Evolutionary conservation across 2,113 vertebrate species (phyloP).

Genomic region (Crotalus horridus): DNA sequence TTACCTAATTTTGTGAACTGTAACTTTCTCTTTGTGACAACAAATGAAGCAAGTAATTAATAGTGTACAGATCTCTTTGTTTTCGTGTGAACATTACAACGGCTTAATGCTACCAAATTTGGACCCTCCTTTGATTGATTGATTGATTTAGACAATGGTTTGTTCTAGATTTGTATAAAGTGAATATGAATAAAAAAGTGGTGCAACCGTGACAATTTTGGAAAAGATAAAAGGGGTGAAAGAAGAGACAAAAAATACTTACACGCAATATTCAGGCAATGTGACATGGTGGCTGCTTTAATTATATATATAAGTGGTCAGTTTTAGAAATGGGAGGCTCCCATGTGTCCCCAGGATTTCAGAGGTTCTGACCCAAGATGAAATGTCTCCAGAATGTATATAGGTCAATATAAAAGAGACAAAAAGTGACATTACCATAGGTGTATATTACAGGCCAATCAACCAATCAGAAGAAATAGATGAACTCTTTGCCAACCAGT

Average conservation of each 20-base stretch:
- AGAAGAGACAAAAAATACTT: not conserved
- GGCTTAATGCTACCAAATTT: not conserved
- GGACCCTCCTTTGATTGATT: not conserved
- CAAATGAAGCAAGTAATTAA: not conserved
- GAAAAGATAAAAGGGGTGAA: not conserved
- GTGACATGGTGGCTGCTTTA: not conserved
- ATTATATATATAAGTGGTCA: not conserved
- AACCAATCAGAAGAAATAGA: too few relatives aligned
- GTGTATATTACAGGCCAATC: too few relatives aligned
- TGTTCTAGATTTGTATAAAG: not conserved
- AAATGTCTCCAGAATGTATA: not conserved
- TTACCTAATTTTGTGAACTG: not conserved
- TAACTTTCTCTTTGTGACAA: not conserved
- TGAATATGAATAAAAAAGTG: not conserved
- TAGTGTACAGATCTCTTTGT: not conserved
- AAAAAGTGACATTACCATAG: too few relatives aligned
- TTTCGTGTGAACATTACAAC: not conserved
- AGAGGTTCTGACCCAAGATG: not conserved
- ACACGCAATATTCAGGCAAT: not conserved
- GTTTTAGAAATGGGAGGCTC: not conserved
- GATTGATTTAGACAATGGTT: not conserved
- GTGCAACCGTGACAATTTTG: not conserved
- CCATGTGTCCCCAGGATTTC: not conserved
- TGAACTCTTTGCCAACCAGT: too few relatives aligned
- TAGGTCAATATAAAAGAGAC: too few relatives aligned